Evolutionary conservation across 2,797 vertebrate species (phyloP), one percentile per base, ranked within the genome.

Genomic region (Galago senegalensis): DNA sequence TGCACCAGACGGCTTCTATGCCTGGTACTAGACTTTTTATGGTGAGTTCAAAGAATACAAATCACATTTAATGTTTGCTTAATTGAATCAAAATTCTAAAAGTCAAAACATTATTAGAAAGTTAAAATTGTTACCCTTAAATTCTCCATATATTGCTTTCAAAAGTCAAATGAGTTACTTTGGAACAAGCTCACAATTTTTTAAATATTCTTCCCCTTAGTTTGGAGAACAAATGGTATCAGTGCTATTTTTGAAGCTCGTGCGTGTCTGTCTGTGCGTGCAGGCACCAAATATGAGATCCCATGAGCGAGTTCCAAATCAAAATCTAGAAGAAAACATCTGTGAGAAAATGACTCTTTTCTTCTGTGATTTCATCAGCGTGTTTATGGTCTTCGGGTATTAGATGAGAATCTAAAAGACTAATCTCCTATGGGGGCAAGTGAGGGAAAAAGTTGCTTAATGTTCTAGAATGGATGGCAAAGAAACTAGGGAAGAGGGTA

Each of bases 281-380:
- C 9, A 72, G 49, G 83, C n/a, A 83, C 73, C 90, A 92, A 94
- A 95, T 53, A 63, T 17, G 56, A 92, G 34, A 79, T 37, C 61
- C 49, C 53, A 14, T 53, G 79, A 94, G 53, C 37, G 43, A 93
- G 53, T 87, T 72, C n/a, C 69, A 82, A 90, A 88, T 93, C 95
- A 79, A 92, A 97, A 86, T 93, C 87, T 93, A 61, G 75, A 97
- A 83, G 63, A 93, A 97, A 97, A 93, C 69, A 80, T 92, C 88
- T 95, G 85, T 72, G 70, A 89, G 86, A 83, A 88, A 92, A 87
- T 91, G 16, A 72, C 49, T 89, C 34, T 89, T 87, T 92, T 69
- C 60, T 75, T 72, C 60, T 81, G 27, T 77, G 94, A 97, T 96
- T 92, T 95, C 53, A 37, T 43, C 31, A 73, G 75, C 80, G 31